Percentiles rank a stretch among this genome's conserved stretches.
phyloP scores from a whole-genome alignment of 2,797 vertebrate species.

The Hylomyscus alleni region DNA sequence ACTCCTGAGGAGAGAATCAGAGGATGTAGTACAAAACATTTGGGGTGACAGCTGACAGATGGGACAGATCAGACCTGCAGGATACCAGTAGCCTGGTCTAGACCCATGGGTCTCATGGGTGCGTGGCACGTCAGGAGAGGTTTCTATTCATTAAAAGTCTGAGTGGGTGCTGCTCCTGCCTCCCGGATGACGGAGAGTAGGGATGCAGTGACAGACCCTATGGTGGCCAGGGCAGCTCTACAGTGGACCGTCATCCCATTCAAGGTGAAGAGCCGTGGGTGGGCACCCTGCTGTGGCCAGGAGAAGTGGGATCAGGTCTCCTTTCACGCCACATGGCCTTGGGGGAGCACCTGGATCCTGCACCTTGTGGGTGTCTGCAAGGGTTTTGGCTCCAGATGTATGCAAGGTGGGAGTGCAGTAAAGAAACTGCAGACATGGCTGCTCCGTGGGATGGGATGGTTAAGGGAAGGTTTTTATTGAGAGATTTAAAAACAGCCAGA shows the following conservation, averaged over 20 bases:
- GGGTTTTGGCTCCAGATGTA: background rate
- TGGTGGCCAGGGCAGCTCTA: rapidly evolving
- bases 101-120: background rate
- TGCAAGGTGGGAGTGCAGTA: background rate
- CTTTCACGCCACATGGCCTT: background rate
- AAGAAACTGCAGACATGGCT: background rate
- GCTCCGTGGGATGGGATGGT: background rate
- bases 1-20: rapidly evolving
- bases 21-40: rapidly evolving
- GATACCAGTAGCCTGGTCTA: background rate
- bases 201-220: background rate
- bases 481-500: background rate
- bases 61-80: too few relatives aligned
- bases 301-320: background rate
- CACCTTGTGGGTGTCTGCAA: background rate
- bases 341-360: background rate
- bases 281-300: background rate
- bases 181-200: rapidly evolving
- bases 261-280: background rate
- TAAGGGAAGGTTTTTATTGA: background rate
- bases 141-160: background rate
- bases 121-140: background rate
- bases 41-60: background rate
- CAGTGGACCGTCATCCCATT: rapidly evolving
- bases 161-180: background rate